Percentiles rank a stretch among this genome's conserved stretches.
phyloP scores from a whole-genome alignment of 1,140 invertebrate genomes.

The Papilio machaon region DNA sequence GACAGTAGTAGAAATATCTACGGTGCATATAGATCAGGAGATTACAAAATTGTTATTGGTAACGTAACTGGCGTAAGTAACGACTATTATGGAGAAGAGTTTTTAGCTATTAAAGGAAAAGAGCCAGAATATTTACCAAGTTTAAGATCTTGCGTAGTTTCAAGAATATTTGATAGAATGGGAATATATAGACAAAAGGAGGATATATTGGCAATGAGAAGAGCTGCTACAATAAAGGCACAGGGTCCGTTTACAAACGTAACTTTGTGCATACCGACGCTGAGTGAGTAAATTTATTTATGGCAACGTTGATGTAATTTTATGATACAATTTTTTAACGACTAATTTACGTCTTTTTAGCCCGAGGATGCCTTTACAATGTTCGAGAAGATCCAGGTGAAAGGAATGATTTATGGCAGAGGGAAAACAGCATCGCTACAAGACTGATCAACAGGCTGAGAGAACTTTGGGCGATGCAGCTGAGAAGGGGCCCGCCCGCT shows the following conservation, averaged over 20 bases:
- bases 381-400: conserved; percentile 67
- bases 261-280: conserved; percentile 60
- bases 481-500: conserved; percentile 48
- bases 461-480: conserved; percentile 60
- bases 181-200: conserved; percentile 59
- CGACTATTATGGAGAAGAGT: conserved; percentile 67
- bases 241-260: conserved; percentile 57
- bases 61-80: conserved; percentile 70
- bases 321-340: background rate
- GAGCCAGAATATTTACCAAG: conserved; percentile 64
- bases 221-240: conserved; percentile 53
- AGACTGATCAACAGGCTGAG: conserved; percentile 61
- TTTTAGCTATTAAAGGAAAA: conserved; percentile 55
- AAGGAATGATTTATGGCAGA: conserved; percentile 65
- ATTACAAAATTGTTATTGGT: conserved; percentile 73
- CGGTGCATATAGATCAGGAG: conserved; percentile 69
- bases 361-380: conserved; percentile 67
- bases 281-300: conserved; percentile 59
- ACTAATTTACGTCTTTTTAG: conserved; percentile 48
- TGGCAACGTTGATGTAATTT: background rate
- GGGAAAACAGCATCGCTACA: conserved; percentile 58
- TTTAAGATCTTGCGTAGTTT: conserved; percentile 55
- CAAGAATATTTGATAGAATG: conserved; percentile 58
- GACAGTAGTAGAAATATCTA: conserved; percentile 58
- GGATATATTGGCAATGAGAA: conserved; percentile 55